Percentiles rank a stretch among this genome's conserved stretches.
Conservation (phyloP, 1,140 invertebrate species). For the Ectropis grisescens region DNA sequence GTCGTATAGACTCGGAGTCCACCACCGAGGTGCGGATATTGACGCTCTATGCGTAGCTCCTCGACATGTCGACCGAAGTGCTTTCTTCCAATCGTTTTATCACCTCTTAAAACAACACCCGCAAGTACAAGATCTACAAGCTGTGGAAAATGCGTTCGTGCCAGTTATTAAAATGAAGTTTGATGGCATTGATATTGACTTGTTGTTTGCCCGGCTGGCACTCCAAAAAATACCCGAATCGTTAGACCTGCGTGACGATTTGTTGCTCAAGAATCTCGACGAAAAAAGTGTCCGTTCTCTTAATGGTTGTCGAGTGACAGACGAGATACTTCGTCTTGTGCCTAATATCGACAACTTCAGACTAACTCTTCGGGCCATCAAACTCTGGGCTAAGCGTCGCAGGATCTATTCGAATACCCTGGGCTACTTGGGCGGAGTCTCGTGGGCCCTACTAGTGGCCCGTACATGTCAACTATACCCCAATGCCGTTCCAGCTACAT, state of each 20-base stretch:
- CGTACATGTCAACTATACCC: conserved; percentile 98
- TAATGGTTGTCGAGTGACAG: conserved; percentile 98
- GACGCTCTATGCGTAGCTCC: too few species aligned
- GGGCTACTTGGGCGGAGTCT: conserved; percentile 96
- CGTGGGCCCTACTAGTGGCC: conserved; percentile 99
- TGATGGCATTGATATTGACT: conserved; percentile 98
- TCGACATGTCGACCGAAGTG: too few species aligned
- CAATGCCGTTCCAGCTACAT: conserved; percentile 92
- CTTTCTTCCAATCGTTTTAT: conserved; percentile 97
- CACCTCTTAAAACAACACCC: conserved; percentile 89
- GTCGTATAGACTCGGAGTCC: too few species aligned
- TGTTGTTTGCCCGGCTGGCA: conserved; percentile 95
- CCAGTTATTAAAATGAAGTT: conserved; percentile 99
- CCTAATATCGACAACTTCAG: conserved; percentile 96
- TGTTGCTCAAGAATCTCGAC: conserved; percentile 94
- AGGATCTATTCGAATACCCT: conserved; percentile 98
- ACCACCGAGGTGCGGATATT: too few species aligned
- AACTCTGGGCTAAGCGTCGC: conserved; percentile 75
- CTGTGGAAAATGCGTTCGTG: too few species aligned
- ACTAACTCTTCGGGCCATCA: conserved; percentile 93
- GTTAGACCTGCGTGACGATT: conserved; percentile 91
- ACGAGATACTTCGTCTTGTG: conserved; percentile 93
- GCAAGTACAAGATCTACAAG: too few species aligned
- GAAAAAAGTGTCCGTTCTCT: conserved; percentile 96
- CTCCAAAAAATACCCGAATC: conserved; percentile 91